Conservation (phyloP, 2,888 invertebrate species). For the Ctena decussata region DNA sequence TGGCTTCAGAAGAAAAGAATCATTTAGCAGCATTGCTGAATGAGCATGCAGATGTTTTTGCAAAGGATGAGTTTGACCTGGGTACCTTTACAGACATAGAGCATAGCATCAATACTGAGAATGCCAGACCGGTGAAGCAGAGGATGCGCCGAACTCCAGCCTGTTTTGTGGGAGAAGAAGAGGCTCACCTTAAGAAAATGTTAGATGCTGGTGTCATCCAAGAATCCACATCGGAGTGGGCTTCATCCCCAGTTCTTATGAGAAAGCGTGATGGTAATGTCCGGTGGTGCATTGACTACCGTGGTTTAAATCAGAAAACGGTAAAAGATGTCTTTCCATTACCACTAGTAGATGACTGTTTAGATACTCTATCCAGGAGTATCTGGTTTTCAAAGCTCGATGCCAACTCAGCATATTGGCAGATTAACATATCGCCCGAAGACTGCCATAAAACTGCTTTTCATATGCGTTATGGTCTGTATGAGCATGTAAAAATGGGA, state of each 20-base stretch:
- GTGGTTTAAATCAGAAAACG: conserved; percentile 40
- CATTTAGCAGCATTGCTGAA: conserved; percentile 19
- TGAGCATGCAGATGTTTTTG: conserved; percentile 49
- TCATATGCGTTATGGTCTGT: conserved; percentile 66
- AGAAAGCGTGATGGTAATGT: conserved; percentile 41
- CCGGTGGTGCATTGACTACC: conserved; percentile 53
- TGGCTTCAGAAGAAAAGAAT: background rate
- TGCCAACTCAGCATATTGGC: conserved; percentile 66
- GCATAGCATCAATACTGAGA: conserved; percentile 49
- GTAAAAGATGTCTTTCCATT: conserved; percentile 55
- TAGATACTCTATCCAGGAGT: conserved; percentile 49
- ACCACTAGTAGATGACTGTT: conserved; percentile 49
- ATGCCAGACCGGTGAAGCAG: conserved; percentile 38
- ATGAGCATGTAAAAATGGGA: conserved; percentile 64
- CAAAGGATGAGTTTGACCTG: conserved; percentile 43
- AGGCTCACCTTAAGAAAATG: conserved; percentile 50
- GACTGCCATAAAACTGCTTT: conserved; percentile 69
- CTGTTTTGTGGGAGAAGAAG: conserved; percentile 46
- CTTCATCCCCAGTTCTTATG: conserved; percentile 54
- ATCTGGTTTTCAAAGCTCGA: conserved; percentile 60
- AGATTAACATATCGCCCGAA: conserved; percentile 42
- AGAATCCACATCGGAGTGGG: conserved; percentile 47
- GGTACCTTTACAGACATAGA: conserved; percentile 44
- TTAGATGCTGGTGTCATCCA: conserved; percentile 49
- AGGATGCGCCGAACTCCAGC: conserved; percentile 55